Base-by-base conservation (phyloP, 2,113 vertebrate genomes). In the Phodopus roborovskii region DNA sequence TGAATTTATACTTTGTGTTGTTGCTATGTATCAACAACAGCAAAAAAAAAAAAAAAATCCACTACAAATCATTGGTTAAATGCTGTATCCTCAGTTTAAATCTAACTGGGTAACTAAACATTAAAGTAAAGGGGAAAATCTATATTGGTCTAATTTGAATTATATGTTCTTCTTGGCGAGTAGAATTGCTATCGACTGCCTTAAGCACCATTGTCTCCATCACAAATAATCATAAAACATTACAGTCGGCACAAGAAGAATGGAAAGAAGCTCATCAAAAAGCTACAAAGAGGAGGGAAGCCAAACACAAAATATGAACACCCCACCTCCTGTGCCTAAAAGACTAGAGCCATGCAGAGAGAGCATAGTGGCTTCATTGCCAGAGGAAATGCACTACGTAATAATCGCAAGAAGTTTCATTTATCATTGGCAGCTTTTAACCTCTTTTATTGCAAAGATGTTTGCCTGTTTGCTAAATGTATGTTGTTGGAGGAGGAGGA, bases 151-250 rank as follows among this genome's bases (percentile, higher is more conserved):
- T 98, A 98, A 99, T 98, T 98, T 98, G 98, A 98, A 98, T 98
- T 98, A 98, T 98, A 97, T 98, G 98, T 98, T 98, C 98, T 98
- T 98, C 97, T 98, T 97, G 98, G 96, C 97, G 98, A 98, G 98
- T 97, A 96, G 98, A 99, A 99, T 99, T 98, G 98, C 98, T 98
- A 98, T 98, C 98, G 98, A 99, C 98, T 98, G 98, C 98, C 97
- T 98, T 97, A 98, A 98, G 98, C 97, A 96, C 96, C 96, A 97
- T 98, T 98, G 94, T 97, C 96, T 98, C 97, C 98, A 98, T 96
- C 97, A 97, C 94, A 97, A 98, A 98, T 97, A 98, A 97, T 97
- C 94, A 97, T 98, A 97, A 98, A 98, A 98, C 97, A 97, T 98
- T 98, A 92, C 96, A 98, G 94, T 96, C 95, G 96, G 90, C 98